Evolutionary conservation across 2,888 invertebrate species (phyloP).

Genomic region (Mythimna impura): DNA sequence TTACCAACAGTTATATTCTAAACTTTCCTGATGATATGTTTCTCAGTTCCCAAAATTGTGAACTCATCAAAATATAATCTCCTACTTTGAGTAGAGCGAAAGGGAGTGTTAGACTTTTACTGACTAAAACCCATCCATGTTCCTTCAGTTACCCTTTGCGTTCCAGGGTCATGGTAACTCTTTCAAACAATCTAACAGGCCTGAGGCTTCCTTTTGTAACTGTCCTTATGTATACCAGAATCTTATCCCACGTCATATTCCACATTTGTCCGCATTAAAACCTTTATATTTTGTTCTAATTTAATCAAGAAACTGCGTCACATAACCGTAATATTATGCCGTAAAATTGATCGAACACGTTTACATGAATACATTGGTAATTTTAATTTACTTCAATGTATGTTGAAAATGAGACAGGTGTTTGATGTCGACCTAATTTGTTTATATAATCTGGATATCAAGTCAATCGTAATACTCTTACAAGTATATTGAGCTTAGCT

Average conservation of each 20-base stretch:
- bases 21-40: background rate
- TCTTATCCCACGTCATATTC: no score
- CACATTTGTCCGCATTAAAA: background rate
- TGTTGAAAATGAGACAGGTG: slow-evolving; percentile 41
- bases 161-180: no score
- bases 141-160: no score
- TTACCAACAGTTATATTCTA: background rate
- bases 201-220: no score
- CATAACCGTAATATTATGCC: background rate
- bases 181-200: no score
- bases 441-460: slow-evolving; percentile 20
- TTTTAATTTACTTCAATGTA: slow-evolving; percentile 42
- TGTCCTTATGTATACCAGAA: no score
- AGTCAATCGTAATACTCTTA: slow-evolving; percentile 11
- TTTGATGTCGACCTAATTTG: slow-evolving; percentile 33
- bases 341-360: slow-evolving; percentile 36
- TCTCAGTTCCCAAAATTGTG: background rate
- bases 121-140: no score
- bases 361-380: slow-evolving; percentile 24
- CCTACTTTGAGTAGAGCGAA: no score
- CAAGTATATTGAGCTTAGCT: background rate
- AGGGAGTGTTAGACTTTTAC: no score
- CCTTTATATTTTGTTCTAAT: slow-evolving; percentile 9
- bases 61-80: no score
- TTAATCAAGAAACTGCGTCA: slow-evolving; percentile 22